Evolutionary conservation across 2,797 vertebrate species (phyloP), one percentile per base, ranked within the genome.

Genomic region (Oryzias sinensis): DNA sequence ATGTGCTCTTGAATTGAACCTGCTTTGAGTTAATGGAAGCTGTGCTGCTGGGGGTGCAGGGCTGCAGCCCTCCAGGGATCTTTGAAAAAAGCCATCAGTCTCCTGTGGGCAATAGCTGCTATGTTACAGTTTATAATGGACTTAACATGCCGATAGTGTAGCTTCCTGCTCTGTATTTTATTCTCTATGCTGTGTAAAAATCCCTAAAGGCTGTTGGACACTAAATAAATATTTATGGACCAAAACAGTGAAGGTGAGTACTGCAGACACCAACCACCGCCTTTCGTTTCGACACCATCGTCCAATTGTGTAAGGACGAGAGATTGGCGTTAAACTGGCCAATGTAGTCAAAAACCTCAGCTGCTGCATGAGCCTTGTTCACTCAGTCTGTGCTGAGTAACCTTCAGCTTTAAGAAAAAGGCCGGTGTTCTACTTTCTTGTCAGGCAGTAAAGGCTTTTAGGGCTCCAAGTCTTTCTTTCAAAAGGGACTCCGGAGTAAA

Each of bases 81-180:
- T 81, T 81, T 78, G 77, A 87, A 79, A 73, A 83, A 84, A 87
- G 71, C 83, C 81, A 87, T 90, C 85, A 84, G 72, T 86, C 77
- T 86, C 82, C 77, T 74, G 84, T 85, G 82, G 85, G 80, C 78
- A 77, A 74, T 74, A 68, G 62, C 78, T 57, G 72, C 4, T 59
- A 43, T 72, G 77, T 71, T 75, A 77, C 83, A 43, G 56, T 63
- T 64, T 76, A 51, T 85, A 82, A 87, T 84, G 73, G 83, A 79
- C 76, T 85, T 76, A 77, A 80, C 81, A 77, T 77, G 74, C 60
- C 27, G 25, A 18, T 53, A 24, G n/a, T 74, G 76, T 57, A 49
- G 62, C 66, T 72, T 49, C 69, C 69, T 72, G 66, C 72, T 81
- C 53, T 57, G 61, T 55, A 58, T 74, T 80, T 79, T 70, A 80